Base-by-base conservation (phyloP, 64 coral and sea anemone genomes). In the Orbicella faveolata region DNA sequence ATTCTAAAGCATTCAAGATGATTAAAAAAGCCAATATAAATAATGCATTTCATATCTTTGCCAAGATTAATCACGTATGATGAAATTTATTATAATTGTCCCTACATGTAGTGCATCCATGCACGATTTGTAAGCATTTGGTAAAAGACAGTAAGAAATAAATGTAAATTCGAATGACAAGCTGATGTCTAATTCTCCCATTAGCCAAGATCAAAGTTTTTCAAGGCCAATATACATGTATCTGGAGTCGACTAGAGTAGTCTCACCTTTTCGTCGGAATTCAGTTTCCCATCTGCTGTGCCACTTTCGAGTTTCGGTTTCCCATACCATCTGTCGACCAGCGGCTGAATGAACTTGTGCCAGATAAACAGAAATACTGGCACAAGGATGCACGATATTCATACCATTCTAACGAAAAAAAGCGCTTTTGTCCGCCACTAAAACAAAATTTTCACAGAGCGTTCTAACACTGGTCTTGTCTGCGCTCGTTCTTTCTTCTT, bases 341-440 rank as follows among this genome's bases (percentile, higher is more conserved):
- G 41, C 9, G 97, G 97, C 70, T 99, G 97, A 6, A 99, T 89
- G 63, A 99, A 96, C 97, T 99, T 99, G 89, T 99, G 97, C 97
- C 97, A 99, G 66, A 99, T 91, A 86, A 89, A 99, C 87, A 99
- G 41, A 65, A 89, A 88, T 66, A 99, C 61, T 73, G 97, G 97
- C 97, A 99, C 97, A 99, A 99, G 94, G 73, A 99, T 92, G 77
- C 97, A 99, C 91, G 97, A 93, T 92, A 99, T 89, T 96, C 97
- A 99, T 93, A 99, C 97, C 97, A 99, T 99, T 75, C 53, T 93
- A 36, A 66, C 78, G 41, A 6, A 25, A 34, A 39, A 26, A 44
- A n/a, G 16, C 18, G 1, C 68, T 68, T 48, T 82, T 33, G 33
- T 34, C 0, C 6, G 23, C 25, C 4, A 77, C 4, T 23, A 72